phyloP scores from a whole-genome alignment of 2,113 vertebrate species.

The Meles meles region DNA sequence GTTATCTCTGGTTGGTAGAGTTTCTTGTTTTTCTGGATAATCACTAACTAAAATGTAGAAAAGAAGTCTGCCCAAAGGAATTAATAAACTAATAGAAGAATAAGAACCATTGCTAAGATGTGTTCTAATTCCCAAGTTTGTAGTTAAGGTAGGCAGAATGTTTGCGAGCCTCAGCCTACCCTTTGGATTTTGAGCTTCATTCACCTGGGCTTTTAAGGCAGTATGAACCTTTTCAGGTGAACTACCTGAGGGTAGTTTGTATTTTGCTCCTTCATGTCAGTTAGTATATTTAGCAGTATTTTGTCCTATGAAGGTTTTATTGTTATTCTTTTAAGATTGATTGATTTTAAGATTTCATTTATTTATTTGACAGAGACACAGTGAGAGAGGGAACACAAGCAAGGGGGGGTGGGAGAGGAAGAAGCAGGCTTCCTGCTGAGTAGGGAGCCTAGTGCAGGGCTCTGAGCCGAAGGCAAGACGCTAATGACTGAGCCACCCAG shows the following conservation, averaged over 20 bases:
- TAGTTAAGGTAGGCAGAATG: not conserved
- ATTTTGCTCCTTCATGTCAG: not conserved
- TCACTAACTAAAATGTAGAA: not conserved
- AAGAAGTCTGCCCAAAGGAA: not conserved
- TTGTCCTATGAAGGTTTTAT: not conserved
- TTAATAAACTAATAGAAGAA: not conserved
- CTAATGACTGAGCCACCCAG: too few relatives aligned
- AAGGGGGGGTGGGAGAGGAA: too few relatives aligned
- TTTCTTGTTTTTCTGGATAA: not conserved
- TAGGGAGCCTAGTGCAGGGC: too few relatives aligned
- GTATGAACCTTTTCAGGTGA: not conserved
- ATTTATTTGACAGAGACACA: too few relatives aligned
- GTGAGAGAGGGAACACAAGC: too few relatives aligned
- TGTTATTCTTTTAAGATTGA: not conserved
- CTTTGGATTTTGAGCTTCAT: not conserved
- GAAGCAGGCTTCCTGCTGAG: too few relatives aligned
- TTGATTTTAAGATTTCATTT: not conserved
- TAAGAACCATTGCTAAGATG: not conserved
- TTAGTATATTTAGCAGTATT: not conserved
- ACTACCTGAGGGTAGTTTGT: not conserved
- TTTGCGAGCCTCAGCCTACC: not conserved
- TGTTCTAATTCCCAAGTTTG: not conserved
- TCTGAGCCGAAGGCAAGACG: too few relatives aligned
- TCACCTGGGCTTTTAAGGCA: not conserved
- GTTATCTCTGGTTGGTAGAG: not conserved